Conservation (phyloP, 1,140 invertebrate species). For the Eupristina koningsbergeri region DNA sequence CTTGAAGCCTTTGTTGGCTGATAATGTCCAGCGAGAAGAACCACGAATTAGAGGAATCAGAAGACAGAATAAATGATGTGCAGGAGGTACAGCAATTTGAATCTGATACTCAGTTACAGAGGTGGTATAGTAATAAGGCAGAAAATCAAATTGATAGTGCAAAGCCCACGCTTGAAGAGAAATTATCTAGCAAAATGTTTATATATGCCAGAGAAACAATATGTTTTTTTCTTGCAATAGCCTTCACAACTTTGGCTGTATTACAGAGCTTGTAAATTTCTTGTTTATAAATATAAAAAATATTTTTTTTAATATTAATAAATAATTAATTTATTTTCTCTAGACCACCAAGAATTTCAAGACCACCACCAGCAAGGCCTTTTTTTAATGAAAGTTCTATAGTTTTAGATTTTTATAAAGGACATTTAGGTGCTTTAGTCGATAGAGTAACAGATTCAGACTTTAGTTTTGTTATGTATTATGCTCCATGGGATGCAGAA, state of each 20-base stretch:
- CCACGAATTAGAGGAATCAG: conserved; percentile 50
- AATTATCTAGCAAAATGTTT: conserved; percentile 68
- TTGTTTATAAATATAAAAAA: not conserved
- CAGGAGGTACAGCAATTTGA: conserved; percentile 51
- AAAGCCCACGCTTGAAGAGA: conserved; percentile 54
- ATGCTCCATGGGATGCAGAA: conserved; percentile 91
- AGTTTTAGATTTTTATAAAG: conserved; percentile 83
- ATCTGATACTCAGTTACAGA: conserved; percentile 11
- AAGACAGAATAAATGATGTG: conserved; percentile 59
- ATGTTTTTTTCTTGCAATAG: conserved; percentile 69
- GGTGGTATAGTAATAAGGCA: not conserved
- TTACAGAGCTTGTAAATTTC: conserved; percentile 72
- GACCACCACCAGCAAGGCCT: conserved; percentile 77
- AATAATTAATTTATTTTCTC: conserved; percentile 57
- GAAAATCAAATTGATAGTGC: not conserved
- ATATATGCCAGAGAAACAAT: conserved; percentile 67
- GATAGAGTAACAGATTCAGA: conserved; percentile 77
- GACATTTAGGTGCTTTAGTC: conserved; percentile 78
- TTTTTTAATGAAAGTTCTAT: conserved; percentile 80
- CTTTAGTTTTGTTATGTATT: conserved; percentile 88
- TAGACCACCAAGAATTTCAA: conserved; percentile 80
- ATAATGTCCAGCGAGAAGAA: conserved; percentile 62
- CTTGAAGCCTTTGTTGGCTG: conserved; percentile 47
- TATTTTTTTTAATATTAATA: conserved; percentile 61
- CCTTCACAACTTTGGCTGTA: conserved; percentile 71